phyloP scores from a whole-genome alignment of 1,140 invertebrate genomes.

The Leptinotarsa defecta region DNA sequence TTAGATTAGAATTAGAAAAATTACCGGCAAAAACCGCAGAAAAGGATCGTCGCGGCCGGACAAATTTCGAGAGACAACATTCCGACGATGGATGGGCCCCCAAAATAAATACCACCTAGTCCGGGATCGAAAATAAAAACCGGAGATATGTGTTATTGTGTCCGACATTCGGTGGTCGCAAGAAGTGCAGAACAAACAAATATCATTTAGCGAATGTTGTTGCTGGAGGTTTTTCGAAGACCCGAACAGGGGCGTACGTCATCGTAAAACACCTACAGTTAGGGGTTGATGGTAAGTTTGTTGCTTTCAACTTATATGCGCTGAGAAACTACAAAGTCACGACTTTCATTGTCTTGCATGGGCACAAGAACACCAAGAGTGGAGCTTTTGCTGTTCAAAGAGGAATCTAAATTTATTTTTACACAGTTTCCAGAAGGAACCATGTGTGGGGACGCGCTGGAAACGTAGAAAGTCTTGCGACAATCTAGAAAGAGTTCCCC shows the following conservation, averaged over 20 bases:
- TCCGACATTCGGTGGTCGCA: constrained; percentile 38
- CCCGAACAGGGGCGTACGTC: constrained; percentile 13
- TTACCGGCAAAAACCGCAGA: constrained; percentile 24
- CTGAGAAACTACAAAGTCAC: too few relatives aligned
- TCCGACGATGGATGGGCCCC: constrained; percentile 25
- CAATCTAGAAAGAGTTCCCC: too few relatives aligned
- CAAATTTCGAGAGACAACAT: constrained; percentile 34
- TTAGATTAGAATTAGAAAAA: constrained; percentile 26
- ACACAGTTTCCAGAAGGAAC: too few relatives aligned
- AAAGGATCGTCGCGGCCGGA: constrained; percentile 9
- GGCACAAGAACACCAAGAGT: too few relatives aligned
- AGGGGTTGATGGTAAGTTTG: too few relatives aligned
- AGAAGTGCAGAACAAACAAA: constrained; percentile 39
- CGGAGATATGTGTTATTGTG: constrained; percentile 42
- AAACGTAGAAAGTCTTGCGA: not conserved
- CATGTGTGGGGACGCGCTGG: too few relatives aligned
- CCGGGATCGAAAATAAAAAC: constrained; percentile 33
- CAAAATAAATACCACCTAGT: constrained; percentile 34
- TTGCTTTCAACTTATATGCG: too few relatives aligned
- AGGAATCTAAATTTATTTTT: too few relatives aligned
- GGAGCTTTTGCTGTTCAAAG: too few relatives aligned
- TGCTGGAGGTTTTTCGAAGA: constrained; percentile 29
- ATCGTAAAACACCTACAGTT: too few relatives aligned
- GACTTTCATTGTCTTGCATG: too few relatives aligned
- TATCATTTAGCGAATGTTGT: constrained; percentile 40